Evolutionary conservation across 1,140 invertebrate species (phyloP).

Genomic region (Diabrotica virgifera): DNA sequence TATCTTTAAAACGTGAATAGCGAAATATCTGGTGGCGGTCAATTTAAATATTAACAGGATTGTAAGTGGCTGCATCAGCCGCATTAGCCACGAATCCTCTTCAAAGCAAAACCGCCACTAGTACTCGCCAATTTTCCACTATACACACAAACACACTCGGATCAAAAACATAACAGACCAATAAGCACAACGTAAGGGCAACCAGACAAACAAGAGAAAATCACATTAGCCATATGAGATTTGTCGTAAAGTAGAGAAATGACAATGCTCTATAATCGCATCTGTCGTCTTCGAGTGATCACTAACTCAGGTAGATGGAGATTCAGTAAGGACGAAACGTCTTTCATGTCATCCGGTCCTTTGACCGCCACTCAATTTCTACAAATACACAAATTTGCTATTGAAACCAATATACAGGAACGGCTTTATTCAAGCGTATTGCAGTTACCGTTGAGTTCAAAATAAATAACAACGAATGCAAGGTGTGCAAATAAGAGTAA

Average conservation of each 20-base stretch:
- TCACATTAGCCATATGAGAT: constrained; percentile 14
- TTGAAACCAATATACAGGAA: constrained; percentile 14
- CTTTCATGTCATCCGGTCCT: constrained; percentile 27
- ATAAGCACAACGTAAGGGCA: background rate
- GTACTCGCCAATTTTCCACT: background rate
- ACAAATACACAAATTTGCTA: constrained; percentile 31
- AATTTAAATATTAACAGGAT: too few species aligned
- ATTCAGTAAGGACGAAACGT: constrained; percentile 5
- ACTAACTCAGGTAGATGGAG: constrained; percentile 24
- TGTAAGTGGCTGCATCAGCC: too few species aligned
- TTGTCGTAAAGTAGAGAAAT: background rate
- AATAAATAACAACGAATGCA: too few species aligned
- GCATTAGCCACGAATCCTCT: too few species aligned
- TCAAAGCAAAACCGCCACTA: background rate
- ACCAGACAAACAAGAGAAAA: background rate
- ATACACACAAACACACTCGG: background rate
- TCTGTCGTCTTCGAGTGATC: constrained; percentile 25
- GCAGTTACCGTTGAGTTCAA: too few species aligned
- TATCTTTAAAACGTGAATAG: too few species aligned
- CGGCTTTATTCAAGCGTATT: too few species aligned
- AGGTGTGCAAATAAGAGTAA: too few species aligned
- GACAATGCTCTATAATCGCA: constrained; percentile 30
- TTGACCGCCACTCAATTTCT: constrained; percentile 28
- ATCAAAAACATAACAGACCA: background rate
- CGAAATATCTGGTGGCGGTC: too few species aligned